Evolutionary conservation across 2,888 invertebrate species (phyloP), one percentile per base, ranked within the genome.

Genomic region (Nesidiocoris tenuis): DNA sequence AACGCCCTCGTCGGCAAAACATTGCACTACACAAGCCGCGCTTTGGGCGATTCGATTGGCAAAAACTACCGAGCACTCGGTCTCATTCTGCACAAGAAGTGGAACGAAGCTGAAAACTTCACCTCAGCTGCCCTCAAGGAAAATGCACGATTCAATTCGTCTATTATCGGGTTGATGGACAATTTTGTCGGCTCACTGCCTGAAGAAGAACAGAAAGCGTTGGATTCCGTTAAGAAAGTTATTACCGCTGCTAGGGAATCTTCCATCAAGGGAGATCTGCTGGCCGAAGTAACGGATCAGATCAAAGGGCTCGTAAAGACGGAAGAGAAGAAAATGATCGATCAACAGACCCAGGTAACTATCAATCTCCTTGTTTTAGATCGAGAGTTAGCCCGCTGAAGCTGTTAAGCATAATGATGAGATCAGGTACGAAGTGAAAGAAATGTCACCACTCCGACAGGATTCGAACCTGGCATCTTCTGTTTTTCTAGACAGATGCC

Each of bases 1-100:
- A 83, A 87, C 23, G 87, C 89, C 81, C 85, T 94, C 57, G 86
- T 93, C 66, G 96, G 96, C 0, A 97, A 97, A 86, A 93, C 95
- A 1, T 84, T 97, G 67, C 86, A 86, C 54, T 87, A 87, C 84
- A 87, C 90, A 77, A 88, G 89, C 1, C 85, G 86, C 80, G 81
- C 82, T 76, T 81, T 84, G 78, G 70, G 77, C 7, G 79, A 79
- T 19, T 81, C 84, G 74, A 85, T 90, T 3, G 87, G 86, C 77
- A 83, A 84, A 77, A 89, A 89, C 80, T 84, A 88, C 75, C 85
- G 87, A 81, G 82, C 93, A 22, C 83, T 92, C 78, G 94, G 94
- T 2, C 86, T 88, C 83, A 84, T 88, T 1, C 82, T 89, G 63
- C 90, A 88, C 81, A 88, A 88, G 80, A 92, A 93, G 82, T 90